phyloP scores from a whole-genome alignment of 2,888 invertebrate genomes.

The Coleophora deauratella region DNA sequence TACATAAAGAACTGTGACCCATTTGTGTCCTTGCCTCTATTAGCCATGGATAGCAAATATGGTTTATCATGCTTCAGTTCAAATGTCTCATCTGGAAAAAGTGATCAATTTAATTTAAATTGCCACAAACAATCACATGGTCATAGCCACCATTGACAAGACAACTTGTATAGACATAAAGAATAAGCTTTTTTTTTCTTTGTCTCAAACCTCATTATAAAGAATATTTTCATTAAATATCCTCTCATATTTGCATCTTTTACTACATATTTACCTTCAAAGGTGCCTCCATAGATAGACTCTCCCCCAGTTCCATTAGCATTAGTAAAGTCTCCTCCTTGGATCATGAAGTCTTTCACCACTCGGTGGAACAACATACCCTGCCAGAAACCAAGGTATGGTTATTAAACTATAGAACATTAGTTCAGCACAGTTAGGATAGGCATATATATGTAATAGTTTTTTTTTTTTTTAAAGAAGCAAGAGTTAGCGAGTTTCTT shows the following conservation, averaged over 20 bases:
- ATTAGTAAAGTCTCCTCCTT: slow-evolving; percentile 91
- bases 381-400: slow-evolving; percentile 43
- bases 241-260: no score
- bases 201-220: no score
- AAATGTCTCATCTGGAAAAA: slow-evolving; percentile 92
- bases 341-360: slow-evolving; percentile 98
- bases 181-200: no score
- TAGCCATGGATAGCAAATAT: slow-evolving; percentile 97
- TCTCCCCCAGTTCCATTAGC: slow-evolving; percentile 99
- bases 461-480: no score
- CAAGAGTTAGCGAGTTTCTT: no score
- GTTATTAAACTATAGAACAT: no score
- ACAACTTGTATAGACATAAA: no score
- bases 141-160: no score
- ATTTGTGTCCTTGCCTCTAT: slow-evolving; percentile 97
- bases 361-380: slow-evolving; percentile 93
- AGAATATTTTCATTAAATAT: no score
- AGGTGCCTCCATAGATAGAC: slow-evolving; percentile 97
- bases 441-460: no score
- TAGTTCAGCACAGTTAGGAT: no score
- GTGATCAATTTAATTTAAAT: background rate
- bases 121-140: no score
- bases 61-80: slow-evolving; percentile 90
- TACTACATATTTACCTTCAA: slow-evolving; percentile 87
- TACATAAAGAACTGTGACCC: slow-evolving; percentile 99